These are phyloP conservation scores for Erinaceus europaeus DNA, from an alignment of 2,113 vertebrate species.

Conservation along the genomic window DNA sequence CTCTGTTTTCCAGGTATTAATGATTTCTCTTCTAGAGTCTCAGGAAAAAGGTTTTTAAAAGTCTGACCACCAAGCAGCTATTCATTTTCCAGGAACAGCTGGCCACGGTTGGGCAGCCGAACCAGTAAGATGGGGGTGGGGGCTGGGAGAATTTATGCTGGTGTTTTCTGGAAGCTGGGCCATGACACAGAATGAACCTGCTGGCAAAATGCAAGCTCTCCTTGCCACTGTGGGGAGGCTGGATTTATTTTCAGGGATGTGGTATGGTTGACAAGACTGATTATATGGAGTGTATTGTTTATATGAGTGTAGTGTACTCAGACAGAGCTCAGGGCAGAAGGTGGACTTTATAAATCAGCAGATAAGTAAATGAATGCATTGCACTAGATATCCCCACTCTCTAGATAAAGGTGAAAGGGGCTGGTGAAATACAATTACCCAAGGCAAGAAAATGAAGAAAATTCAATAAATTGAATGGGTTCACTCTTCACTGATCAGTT, in stretches of 20 bases:
- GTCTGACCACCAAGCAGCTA: not conserved
- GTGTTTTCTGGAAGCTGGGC: not conserved
- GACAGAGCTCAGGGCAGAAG: slow-evolving; percentile 18
- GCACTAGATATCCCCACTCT: not conserved
- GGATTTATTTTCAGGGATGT: slow-evolving; percentile 16
- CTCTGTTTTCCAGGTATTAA: not conserved
- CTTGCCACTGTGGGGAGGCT: not conserved
- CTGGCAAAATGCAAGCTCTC: not conserved
- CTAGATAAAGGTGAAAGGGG: not conserved
- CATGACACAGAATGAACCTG: not conserved
- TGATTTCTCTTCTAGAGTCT: not conserved
- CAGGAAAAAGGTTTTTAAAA: not conserved
- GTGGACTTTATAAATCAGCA: slow-evolving; percentile 51
- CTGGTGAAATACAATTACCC: not conserved
- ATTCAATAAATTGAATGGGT: not conserved
- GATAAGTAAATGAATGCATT: slow-evolving; percentile 45
- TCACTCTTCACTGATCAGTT: not conserved
- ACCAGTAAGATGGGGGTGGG: not conserved
- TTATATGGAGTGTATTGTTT: slow-evolving; percentile 12
- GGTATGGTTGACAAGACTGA: slow-evolving; percentile 39
- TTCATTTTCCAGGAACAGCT: not conserved
- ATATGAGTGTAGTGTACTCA: not conserved
- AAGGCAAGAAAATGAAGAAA: not conserved
- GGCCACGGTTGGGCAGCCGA: not conserved
- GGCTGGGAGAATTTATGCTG: not conserved